These are phyloP conservation scores for Willowsia nigromaculata DNA, from an alignment of 2,888 invertebrate species.

Conservation along the genomic window DNA sequence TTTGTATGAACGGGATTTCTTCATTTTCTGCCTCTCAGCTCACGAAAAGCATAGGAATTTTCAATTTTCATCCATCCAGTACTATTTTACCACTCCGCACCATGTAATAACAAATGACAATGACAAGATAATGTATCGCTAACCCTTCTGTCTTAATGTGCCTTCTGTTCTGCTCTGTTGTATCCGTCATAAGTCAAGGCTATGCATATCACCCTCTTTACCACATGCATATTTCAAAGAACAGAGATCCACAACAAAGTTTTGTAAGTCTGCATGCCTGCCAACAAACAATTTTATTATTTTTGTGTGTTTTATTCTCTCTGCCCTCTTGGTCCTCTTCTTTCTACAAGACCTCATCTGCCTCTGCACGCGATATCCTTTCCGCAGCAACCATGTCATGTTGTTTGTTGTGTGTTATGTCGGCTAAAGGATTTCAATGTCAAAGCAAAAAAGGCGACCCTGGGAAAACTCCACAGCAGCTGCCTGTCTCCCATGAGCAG, in stretches of 20 bases:
- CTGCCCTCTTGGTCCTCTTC: neutral
- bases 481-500: neutral
- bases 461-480: constrained; percentile 15
- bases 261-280: neutral
- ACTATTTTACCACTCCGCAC: neutral
- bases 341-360: neutral
- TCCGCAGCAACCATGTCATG: neutral
- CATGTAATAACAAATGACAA: constrained; percentile 15
- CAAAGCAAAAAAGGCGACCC: constrained; percentile 21
- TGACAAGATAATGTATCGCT: constrained; percentile 26
- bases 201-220: neutral
- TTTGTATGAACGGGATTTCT: neutral
- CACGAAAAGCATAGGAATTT: neutral
- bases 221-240: neutral
- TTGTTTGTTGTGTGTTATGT: neutral
- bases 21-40: neutral
- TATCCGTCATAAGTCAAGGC: neutral
- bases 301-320: neutral
- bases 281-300: neutral
- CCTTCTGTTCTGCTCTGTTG: neutral
- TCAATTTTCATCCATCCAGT: neutral
- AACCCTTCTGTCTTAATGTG: too few relatives aligned
- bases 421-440: constrained; percentile 13
- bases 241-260: neutral
- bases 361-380: neutral